Evolutionary conservation across 2,888 invertebrate genomes (phyloP).

Genomic region (Beris morrisii): DNA sequence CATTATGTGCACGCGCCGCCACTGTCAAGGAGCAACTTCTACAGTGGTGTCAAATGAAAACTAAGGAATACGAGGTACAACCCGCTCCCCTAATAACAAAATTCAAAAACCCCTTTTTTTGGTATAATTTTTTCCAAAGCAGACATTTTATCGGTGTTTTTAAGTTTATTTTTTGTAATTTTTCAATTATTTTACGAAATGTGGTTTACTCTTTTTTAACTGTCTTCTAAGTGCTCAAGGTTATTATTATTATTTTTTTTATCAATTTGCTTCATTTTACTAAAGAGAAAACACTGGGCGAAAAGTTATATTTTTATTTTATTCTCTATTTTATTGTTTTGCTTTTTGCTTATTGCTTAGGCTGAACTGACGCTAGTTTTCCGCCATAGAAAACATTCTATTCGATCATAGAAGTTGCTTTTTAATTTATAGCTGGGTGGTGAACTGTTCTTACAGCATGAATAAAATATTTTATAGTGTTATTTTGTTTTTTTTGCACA

Average conservation of each 20-base stretch:
- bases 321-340: neutral
- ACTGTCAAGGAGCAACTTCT: slow-evolving; percentile 96
- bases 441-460: neutral
- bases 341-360: slow-evolving; percentile 15
- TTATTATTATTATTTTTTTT: no score
- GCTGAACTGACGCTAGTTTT: slow-evolving; percentile 1
- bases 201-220: no score
- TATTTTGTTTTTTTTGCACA: neutral
- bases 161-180: neutral
- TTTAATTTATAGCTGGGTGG: neutral
- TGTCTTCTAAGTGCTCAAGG: no score
- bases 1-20: slow-evolving; percentile 87
- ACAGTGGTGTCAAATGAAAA: slow-evolving; percentile 97
- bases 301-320: neutral
- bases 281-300: neutral
- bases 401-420: neutral
- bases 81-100: slow-evolving; percentile 22
- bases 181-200: no score
- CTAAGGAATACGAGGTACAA: slow-evolving; percentile 93
- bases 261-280: no score
- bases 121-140: neutral
- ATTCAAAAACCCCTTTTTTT: slow-evolving; percentile 6
- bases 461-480: neutral
- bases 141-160: neutral
- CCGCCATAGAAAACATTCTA: slow-evolving; percentile 2